A percentile compares a stretch with the other conserved stretches of the same genome.
These are phyloP conservation scores for Ploceus nigricollis DNA, from an alignment of 2,113 vertebrate genomes.

Conservation along the genomic window DNA sequence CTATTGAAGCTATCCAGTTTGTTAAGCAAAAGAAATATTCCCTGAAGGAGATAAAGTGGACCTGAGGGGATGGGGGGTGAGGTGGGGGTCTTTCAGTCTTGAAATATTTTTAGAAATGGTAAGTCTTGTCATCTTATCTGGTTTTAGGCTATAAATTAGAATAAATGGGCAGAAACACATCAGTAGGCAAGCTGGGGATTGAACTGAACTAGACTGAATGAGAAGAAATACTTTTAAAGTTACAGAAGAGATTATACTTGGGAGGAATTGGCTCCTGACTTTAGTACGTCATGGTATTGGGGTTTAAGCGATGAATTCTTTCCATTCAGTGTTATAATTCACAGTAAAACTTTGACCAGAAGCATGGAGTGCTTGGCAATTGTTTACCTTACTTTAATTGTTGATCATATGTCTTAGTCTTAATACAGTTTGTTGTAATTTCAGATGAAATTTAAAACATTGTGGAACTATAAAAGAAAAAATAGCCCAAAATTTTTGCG, in stretches of 20 bases:
- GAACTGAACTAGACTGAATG: background rate
- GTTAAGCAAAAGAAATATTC: background rate
- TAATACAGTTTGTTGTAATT: background rate
- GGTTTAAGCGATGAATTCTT: background rate
- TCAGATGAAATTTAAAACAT: background rate
- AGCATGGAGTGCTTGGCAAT: background rate
- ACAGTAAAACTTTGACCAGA: background rate
- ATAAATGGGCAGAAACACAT: background rate
- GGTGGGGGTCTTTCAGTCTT: background rate
- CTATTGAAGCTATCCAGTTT: background rate
- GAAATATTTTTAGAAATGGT: background rate
- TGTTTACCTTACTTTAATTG: background rate
- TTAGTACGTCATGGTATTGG: background rate
- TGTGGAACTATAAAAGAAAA: background rate
- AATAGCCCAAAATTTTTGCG: background rate
- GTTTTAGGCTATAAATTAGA: background rate
- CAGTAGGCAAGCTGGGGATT: background rate
- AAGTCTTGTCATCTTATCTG: background rate
- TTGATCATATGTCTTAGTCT: background rate
- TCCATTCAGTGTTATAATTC: background rate
- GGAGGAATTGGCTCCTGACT: background rate
- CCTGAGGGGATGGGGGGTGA: rapidly evolving
- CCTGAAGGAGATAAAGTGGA: background rate
- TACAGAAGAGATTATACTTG: background rate
- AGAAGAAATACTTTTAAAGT: background rate